Evolutionary conservation across 2,888 invertebrate species (phyloP).

Genomic region (Apodemia duryi): DNA sequence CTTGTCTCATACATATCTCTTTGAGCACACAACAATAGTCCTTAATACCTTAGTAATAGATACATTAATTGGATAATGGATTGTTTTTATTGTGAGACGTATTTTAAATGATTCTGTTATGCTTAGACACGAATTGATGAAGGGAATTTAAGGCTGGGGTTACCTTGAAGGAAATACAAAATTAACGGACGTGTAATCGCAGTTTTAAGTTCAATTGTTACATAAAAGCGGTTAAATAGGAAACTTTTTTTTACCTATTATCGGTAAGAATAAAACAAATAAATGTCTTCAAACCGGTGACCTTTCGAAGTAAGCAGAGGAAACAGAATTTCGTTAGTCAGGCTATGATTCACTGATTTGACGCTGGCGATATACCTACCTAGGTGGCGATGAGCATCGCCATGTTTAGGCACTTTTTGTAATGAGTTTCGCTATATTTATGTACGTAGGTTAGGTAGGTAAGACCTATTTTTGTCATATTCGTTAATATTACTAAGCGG

Average conservation of each 20-base stretch:
- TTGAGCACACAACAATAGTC: conserved; percentile 1
- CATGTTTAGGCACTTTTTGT: too few species aligned
- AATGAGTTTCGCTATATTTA: too few species aligned
- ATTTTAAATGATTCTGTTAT: conserved; percentile 16
- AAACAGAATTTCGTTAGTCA: background rate
- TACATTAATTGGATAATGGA: background rate
- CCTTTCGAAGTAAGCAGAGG: background rate
- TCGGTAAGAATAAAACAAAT: background rate
- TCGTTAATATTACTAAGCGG: too few species aligned
- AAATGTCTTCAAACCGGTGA: background rate
- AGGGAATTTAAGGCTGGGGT: conserved; percentile 22
- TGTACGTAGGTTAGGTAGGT: too few species aligned
- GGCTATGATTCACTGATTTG: too few species aligned
- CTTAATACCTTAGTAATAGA: background rate
- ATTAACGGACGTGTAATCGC: background rate
- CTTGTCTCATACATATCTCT: conserved; percentile 14
- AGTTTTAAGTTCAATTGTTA: background rate
- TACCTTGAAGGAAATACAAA: conserved; percentile 11
- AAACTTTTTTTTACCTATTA: background rate
- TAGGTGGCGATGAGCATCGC: too few species aligned
- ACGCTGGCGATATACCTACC: too few species aligned
- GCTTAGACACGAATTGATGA: conserved; percentile 19
- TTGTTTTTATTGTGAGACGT: conserved; percentile 14
- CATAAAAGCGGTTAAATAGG: background rate
- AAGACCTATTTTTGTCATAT: too few species aligned